Percentiles rank a stretch among this genome's conserved stretches.
These are phyloP conservation scores for Drusus annulatus DNA, from an alignment of 1,140 invertebrate genomes.

Conservation along the genomic window DNA sequence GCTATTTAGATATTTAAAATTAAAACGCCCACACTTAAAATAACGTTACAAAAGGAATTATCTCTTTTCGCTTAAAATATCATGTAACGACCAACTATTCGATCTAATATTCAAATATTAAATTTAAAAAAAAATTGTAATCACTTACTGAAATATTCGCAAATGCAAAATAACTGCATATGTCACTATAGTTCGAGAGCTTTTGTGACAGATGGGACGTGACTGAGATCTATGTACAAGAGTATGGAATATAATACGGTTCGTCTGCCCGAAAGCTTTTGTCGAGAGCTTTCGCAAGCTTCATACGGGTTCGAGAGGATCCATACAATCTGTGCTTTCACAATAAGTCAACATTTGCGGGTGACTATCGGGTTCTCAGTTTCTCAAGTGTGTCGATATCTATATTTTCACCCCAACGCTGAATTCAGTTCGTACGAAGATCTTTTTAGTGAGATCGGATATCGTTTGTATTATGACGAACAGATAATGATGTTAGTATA, in stretches of 20 bases:
- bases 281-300: conserved; percentile 1
- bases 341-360: conserved; percentile 35
- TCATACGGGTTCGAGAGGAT: conserved; percentile 16
- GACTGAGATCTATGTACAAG: conserved; percentile 1
- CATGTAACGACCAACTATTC: no score
- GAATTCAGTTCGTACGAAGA: neutral
- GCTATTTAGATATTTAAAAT: conserved; percentile 20
- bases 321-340: conserved; percentile 35
- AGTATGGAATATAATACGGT: conserved; percentile 4
- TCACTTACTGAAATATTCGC: no score
- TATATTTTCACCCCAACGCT: neutral
- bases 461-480: no score
- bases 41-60: neutral
- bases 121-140: no score
- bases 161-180: no score
- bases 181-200: no score
- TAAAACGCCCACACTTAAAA: neutral
- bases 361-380: conserved; percentile 16
- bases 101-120: no score
- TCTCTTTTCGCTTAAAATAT: no score
- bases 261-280: conserved; percentile 17
- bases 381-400: neutral
- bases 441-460: neutral
- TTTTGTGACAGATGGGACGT: neutral
- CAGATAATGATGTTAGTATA: no score